Percentiles rank a stretch among this genome's conserved stretches.
Conservation (phyloP, 2,888 invertebrate species). For the Philhelius pedissequus region DNA sequence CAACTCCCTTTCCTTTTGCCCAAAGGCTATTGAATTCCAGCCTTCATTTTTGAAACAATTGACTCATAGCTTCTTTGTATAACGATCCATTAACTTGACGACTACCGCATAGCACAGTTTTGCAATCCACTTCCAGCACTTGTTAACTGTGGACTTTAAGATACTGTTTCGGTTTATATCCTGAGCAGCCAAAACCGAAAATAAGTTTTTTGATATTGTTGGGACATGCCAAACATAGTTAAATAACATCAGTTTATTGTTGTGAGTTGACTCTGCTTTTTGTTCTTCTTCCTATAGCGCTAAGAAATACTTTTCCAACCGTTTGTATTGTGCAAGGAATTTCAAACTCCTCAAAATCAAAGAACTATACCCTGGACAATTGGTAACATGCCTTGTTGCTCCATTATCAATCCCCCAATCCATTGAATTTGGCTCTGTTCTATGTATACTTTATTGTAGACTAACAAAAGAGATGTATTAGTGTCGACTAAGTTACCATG, state of each 20-base stretch:
- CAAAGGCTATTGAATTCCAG: neutral
- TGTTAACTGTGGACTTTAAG: neutral
- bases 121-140: no score
- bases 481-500: neutral
- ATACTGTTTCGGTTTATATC: neutral
- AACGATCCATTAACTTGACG: neutral
- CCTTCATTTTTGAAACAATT: neutral
- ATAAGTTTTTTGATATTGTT: neutral
- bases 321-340: neutral
- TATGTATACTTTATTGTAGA: neutral
- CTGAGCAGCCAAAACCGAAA: neutral
- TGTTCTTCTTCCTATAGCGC: no score
- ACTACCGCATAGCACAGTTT: neutral
- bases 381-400: neutral
- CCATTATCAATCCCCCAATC: neutral
- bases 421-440: neutral
- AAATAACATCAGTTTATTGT: neutral
- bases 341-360: neutral
- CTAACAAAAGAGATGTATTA: neutral
- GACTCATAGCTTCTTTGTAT: neutral
- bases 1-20: neutral
- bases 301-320: neutral
- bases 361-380: neutral
- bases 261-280: no score
- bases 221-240: no score